Evolutionary conservation across 2,888 invertebrate genomes (phyloP).

Genomic region (Hydroisotoma schaefferi): DNA sequence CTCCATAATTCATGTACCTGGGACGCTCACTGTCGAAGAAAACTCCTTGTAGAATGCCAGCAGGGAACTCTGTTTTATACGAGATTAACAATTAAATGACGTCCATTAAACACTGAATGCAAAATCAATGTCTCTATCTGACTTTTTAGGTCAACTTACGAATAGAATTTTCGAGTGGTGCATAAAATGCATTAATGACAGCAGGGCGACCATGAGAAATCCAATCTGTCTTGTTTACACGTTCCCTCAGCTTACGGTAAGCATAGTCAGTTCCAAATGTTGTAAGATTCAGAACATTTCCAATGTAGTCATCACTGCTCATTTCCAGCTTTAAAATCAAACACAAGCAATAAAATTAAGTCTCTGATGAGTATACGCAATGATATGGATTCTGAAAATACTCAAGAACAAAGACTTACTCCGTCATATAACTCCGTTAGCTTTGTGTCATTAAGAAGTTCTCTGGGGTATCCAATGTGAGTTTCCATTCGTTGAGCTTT

Average conservation of each 20-base stretch:
- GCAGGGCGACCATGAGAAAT: slow-evolving; percentile 77
- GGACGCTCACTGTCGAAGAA: slow-evolving; percentile 83
- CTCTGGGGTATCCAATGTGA: slow-evolving; percentile 89
- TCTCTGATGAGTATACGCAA: too few species aligned
- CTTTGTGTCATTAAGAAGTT: slow-evolving; percentile 75
- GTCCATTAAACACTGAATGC: slow-evolving; percentile 1
- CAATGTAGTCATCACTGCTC: slow-evolving; percentile 66
- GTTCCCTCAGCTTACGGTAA: slow-evolving; percentile 70
- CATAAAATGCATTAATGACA: slow-evolving; percentile 81
- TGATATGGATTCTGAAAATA: too few species aligned
- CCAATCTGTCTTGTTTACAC: slow-evolving; percentile 83
- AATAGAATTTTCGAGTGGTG: slow-evolving; percentile 79
- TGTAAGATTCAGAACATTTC: slow-evolving; percentile 72
- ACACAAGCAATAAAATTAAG: too few species aligned
- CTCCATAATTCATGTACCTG: slow-evolving; percentile 86
- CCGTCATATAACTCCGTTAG: slow-evolving; percentile 73
- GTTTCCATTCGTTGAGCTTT: slow-evolving; percentile 79
- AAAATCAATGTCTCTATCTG: neutral
- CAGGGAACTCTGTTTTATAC: slow-evolving; percentile 73
- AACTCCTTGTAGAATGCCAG: slow-evolving; percentile 85
- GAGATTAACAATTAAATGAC: too few species aligned
- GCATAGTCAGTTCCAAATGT: slow-evolving; percentile 76
- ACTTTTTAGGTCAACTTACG: slow-evolving; percentile 60
- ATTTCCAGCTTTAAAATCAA: slow-evolving; percentile 70
- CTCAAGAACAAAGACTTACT: slow-evolving; percentile 51